phyloP scores from a whole-genome alignment of 64 coral and sea anemone species.

The Astreopora myriophthalma region DNA sequence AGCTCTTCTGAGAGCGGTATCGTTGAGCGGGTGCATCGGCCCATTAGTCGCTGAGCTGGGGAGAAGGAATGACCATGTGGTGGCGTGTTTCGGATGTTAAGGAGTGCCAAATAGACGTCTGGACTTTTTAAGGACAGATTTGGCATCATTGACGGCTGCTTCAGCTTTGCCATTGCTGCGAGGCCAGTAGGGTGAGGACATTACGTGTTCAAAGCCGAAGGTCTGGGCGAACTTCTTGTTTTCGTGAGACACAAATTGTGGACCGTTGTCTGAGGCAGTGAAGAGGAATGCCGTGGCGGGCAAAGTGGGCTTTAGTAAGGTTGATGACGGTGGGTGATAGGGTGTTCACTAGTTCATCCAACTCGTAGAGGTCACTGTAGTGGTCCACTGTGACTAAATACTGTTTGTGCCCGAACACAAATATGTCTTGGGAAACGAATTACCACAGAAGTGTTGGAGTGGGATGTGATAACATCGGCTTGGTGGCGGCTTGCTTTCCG shows the following conservation, averaged over 20 bases:
- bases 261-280: conserved; percentile 34
- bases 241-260: conserved; percentile 29
- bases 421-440: conserved; percentile 10
- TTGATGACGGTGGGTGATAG: conserved; percentile 53
- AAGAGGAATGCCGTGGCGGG: neutral
- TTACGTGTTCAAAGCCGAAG: conserved; percentile 35
- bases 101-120: conserved; percentile 36
- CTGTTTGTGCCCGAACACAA: neutral
- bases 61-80: conserved; percentile 41
- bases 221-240: conserved; percentile 34
- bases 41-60: conserved; percentile 31
- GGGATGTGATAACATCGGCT: conserved; percentile 46
- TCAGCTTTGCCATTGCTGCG: conserved; percentile 32
- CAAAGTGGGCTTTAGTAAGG: conserved; percentile 36
- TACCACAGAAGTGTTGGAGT: neutral
- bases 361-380: conserved; percentile 47
- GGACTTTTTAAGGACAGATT: conserved; percentile 22
- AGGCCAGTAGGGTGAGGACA: conserved; percentile 18
- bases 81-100: conserved; percentile 56
- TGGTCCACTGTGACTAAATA: conserved; percentile 43
- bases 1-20: conserved; percentile 17
- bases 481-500: conserved; percentile 8
- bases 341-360: conserved; percentile 37
- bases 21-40: conserved; percentile 16
- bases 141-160: conserved; percentile 61